Base-by-base conservation (phyloP, 2,888 invertebrate genomes). In the Bimastos eiseni region DNA sequence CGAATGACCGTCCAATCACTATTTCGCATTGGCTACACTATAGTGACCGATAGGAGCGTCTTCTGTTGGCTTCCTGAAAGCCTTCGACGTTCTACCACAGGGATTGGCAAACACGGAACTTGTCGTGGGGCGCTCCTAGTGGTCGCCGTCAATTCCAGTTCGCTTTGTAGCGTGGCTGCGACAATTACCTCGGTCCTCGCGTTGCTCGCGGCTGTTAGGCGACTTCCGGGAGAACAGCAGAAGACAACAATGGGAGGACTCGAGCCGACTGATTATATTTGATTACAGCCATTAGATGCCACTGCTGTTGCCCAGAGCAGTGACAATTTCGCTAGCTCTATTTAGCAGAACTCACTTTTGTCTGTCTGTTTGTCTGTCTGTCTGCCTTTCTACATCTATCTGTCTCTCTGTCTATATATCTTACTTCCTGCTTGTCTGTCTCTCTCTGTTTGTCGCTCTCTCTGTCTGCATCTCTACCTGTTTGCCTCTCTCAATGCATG, bases 101-200 rank as follows among this genome's bases (percentile, higher is more conserved):
- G 49, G 49, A 70, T 70, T 70, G 70, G 70, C 70, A 70, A 70
- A 70, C 70, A 70, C 70, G 70, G 70, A 70, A 70, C 30, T 70
- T 30, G 70, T 70, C 70, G 70, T 70, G 70, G n/a, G n/a, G n/a
- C 70, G 70, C 70, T 70, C 70, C 70, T 70, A 8, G 70, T n/a
- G 70, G 30, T 70, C 70, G n/a, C n/a, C 70, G 17, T 70, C 49
- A 70, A 70, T n/a, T 70, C 70, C 70, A 70, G 70, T n/a, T 70
- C 70, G 4, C 70, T 70, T 70, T 70, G 70, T 70, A n/a, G 70
- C 70, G 70, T 70, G 70, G 70, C 70, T n/a, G n/a, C 70, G 70
- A 70, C 70, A 70, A 70, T n/a, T 70, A 70, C 70, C 70, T 70
- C 70, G 70, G 70, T 70, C 70, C n/a, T 70, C 17, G 70, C 70